Percentiles rank a stretch among this genome's conserved stretches.
phyloP scores from a whole-genome alignment of 2,888 invertebrate species.

The Scaptomyza reducta region DNA sequence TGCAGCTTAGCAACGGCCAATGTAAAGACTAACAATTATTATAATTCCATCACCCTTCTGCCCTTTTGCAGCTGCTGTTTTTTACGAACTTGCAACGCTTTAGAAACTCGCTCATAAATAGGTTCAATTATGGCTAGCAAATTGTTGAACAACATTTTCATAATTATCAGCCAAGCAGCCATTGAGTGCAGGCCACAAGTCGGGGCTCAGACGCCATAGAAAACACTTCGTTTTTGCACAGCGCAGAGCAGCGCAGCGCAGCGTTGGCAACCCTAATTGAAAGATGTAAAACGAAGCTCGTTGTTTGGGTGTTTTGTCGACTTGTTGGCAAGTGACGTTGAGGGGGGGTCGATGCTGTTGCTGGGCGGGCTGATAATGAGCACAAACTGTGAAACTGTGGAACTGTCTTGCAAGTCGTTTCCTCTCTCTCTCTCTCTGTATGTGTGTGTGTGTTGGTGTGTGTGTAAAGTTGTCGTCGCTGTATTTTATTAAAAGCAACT shows the following conservation, averaged over 20 bases:
- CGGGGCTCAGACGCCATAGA: conserved; percentile 14
- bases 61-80: background rate
- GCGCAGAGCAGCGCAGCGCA: too few relatives aligned
- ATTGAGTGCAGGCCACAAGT: conserved; percentile 38
- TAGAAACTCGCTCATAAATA: conserved; percentile 42
- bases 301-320: conserved; percentile 23
- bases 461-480: conserved; percentile 33
- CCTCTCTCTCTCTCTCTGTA: too few relatives aligned
- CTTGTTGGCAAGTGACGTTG: background rate
- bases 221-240: too few relatives aligned
- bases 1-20: conserved; percentile 24
- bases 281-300: conserved; percentile 66
- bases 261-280: conserved; percentile 61
- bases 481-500: conserved; percentile 47
- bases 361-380: conserved; percentile 47
- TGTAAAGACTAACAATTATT: conserved; percentile 1
- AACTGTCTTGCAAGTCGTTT: conserved; percentile 40
- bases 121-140: conserved; percentile 58
- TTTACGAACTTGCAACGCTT: conserved; percentile 16
- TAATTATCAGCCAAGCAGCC: conserved; percentile 54
- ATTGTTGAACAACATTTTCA: conserved; percentile 62
- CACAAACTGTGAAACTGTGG: conserved; percentile 44
- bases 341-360: background rate
- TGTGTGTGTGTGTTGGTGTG: background rate
- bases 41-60: background rate